Percentiles rank a stretch among this genome's conserved stretches.
phyloP scores from a whole-genome alignment of 2,113 vertebrate genomes.

The Melanocharis versteri region DNA sequence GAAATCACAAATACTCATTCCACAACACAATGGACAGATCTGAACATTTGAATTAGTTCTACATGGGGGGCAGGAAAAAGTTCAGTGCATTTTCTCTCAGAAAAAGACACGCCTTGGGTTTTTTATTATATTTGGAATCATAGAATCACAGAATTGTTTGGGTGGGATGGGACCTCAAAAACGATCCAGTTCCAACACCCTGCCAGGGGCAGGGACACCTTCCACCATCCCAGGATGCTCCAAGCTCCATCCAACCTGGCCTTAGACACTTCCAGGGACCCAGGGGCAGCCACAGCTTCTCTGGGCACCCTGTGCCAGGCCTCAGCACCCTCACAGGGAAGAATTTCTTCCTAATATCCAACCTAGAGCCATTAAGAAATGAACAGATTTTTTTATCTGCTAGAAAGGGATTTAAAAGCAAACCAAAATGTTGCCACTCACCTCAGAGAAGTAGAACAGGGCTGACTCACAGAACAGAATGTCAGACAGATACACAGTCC shows the following conservation, averaged over 20 bases:
- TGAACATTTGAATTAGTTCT: not conserved
- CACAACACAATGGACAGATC: not conserved
- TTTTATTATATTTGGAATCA: not conserved
- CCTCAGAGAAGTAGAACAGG: conserved; percentile 99
- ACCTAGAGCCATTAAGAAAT: not conserved
- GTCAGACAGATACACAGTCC: conserved; percentile 96
- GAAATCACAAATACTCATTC: not conserved
- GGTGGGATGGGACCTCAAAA: not conserved
- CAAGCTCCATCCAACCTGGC: not conserved
- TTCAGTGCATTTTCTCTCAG: not conserved
- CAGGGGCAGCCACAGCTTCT: not conserved
- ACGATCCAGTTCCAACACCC: not conserved
- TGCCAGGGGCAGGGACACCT: not conserved
- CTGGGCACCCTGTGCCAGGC: not conserved
- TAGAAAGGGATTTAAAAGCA: not conserved
- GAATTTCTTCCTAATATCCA: not conserved
- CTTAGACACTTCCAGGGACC: not conserved
- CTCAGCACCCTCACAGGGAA: accelerated
- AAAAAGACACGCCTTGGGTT: not conserved
- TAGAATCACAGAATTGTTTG: not conserved
- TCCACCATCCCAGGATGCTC: not conserved
- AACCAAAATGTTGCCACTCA: conserved; percentile 51
- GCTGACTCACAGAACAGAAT: conserved; percentile 98
- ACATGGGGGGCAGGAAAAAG: not conserved
- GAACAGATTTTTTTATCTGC: not conserved